Percentiles rank a stretch among this genome's conserved stretches.
phyloP scores from a whole-genome alignment of 2,888 invertebrate species.

The Conops quadrifasciatus region DNA sequence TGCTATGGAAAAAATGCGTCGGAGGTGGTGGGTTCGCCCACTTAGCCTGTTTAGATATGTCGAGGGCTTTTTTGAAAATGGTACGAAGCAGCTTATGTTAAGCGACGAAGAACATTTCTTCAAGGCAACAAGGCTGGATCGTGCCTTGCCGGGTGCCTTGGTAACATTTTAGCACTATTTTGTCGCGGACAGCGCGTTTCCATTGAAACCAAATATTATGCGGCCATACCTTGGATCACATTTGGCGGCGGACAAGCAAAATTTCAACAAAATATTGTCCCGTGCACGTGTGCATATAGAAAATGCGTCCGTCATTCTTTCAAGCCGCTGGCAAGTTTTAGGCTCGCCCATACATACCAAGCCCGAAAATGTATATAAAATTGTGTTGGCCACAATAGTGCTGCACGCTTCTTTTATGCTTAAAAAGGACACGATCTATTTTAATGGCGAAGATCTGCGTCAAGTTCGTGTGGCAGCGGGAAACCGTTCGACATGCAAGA shows the following conservation, averaged over 20 bases:
- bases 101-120: slow-evolving; percentile 38
- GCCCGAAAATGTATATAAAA: slow-evolving; percentile 22
- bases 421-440: no score
- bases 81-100: slow-evolving; percentile 16
- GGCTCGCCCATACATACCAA: not conserved
- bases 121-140: slow-evolving; percentile 32
- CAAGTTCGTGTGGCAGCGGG: no score
- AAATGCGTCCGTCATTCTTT: no score
- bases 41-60: slow-evolving; percentile 31
- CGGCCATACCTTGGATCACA: no score
- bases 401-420: no score
- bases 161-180: slow-evolving; percentile 5
- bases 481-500: no score
- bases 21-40: slow-evolving; percentile 35
- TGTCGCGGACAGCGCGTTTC: not conserved
- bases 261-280: no score
- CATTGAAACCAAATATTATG: not conserved
- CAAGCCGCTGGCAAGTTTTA: slow-evolving; percentile 10
- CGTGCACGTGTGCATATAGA: no score
- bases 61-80: slow-evolving; percentile 30
- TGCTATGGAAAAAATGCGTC: no score
- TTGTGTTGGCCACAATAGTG: no score
- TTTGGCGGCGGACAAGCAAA: no score
- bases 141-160: not conserved
- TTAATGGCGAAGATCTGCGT: no score